These are phyloP conservation scores for Passer montanus DNA, from an alignment of 2,113 vertebrate genomes.

Conservation along the genomic window DNA sequence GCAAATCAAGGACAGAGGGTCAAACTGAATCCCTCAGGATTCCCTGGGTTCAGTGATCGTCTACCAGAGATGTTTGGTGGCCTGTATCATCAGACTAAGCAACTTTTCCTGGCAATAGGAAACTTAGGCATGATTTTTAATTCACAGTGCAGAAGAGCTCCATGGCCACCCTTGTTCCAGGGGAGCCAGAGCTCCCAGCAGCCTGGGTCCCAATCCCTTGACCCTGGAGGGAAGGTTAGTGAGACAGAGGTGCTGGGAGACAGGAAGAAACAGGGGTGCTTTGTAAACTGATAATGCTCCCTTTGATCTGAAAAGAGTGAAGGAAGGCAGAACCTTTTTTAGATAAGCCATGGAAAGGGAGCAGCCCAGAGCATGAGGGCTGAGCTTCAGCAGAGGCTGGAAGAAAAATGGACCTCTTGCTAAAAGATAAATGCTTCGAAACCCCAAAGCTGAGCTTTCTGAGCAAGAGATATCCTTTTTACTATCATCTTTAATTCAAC, in stretches of 20 bases:
- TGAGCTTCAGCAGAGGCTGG: conserved; percentile 3
- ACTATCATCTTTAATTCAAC: neutral
- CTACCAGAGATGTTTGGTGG: neutral
- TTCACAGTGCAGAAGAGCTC: neutral
- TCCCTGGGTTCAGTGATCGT: neutral
- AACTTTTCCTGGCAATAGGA: neutral
- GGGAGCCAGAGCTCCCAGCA: neutral
- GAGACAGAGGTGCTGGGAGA: conserved; percentile 9
- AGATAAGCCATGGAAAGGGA: conserved; percentile 38
- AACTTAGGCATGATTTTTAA: neutral
- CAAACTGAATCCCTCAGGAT: neutral
- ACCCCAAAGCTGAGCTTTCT: neutral
- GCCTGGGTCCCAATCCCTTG: neutral
- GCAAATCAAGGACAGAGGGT: conserved; percentile 38
- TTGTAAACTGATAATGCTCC: conserved; percentile 40
- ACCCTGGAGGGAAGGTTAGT: neutral
- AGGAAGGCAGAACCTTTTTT: conserved; percentile 37
- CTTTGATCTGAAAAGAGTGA: conserved; percentile 65
- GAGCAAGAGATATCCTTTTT: neutral
- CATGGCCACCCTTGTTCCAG: rapidly evolving
- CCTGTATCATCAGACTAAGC: neutral
- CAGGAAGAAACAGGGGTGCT: conserved; percentile 11
- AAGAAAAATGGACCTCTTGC: neutral
- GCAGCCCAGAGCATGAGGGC: neutral
- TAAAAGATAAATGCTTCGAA: conserved; percentile 16